These are phyloP conservation scores for Epiblema foenella DNA, from an alignment of 2,888 invertebrate species.

Conservation along the genomic window DNA sequence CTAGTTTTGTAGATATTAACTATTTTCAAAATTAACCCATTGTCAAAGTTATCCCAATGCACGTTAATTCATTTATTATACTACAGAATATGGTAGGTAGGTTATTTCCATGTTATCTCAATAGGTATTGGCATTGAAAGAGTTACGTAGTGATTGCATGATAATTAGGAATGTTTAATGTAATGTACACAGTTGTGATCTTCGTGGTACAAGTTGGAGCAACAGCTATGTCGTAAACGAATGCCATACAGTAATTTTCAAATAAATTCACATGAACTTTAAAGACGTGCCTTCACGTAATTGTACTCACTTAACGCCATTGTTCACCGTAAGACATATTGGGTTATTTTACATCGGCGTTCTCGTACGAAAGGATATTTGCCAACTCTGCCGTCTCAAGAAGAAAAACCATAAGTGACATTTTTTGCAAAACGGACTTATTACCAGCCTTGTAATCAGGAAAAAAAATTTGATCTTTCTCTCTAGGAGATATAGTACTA, in stretches of 20 bases:
- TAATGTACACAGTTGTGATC: not conserved
- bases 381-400: no score
- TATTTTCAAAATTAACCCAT: no score
- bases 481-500: no score
- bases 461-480: no score
- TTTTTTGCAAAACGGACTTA: no score
- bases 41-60: no score
- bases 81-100: no score
- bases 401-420: no score
- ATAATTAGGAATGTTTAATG: not conserved
- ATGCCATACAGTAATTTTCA: constrained; percentile 40
- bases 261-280: constrained; percentile 45
- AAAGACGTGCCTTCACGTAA: constrained; percentile 43
- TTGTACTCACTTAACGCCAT: constrained; percentile 42
- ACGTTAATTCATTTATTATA: no score
- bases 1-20: no score
- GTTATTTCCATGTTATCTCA: no score
- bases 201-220: not conserved
- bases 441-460: no score
- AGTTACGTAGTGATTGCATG: not conserved
- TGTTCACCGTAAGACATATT: constrained; percentile 44
- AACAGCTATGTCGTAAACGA: constrained; percentile 35
- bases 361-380: constrained; percentile 42
- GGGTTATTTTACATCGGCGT: constrained; percentile 43
- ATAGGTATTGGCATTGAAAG: not conserved